Percentiles rank a stretch among this genome's conserved stretches.
phyloP scores from a whole-genome alignment of 2,888 invertebrate genomes.

The Phengaris arion region DNA sequence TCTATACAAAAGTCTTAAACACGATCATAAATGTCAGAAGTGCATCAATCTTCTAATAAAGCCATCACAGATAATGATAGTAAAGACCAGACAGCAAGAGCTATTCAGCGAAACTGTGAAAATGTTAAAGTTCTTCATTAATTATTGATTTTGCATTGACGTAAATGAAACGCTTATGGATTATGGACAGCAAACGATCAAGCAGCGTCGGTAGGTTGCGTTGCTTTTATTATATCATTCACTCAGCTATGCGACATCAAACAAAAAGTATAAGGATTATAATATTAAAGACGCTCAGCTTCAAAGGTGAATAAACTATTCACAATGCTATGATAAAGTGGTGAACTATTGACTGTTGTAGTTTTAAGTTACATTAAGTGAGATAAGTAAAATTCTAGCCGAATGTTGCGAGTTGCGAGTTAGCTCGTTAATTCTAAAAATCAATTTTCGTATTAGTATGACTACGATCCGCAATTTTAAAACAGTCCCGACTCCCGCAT shows the following conservation, averaged over 20 bases:
- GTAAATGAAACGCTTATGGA: conserved; percentile 15
- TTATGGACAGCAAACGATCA: not conserved
- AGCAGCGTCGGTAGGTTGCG: not conserved
- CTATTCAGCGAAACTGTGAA: not conserved
- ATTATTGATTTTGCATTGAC: conserved; percentile 5
- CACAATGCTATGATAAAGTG: conserved; percentile 12
- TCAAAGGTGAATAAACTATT: conserved; percentile 23
- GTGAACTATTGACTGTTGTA: conserved; percentile 24
- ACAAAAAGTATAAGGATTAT: conserved; percentile 21
- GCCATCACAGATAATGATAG: not conserved
- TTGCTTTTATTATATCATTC: conserved; percentile 4
- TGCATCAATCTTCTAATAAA: not conserved
- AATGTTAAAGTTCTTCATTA: conserved; percentile 8
- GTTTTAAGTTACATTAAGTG: not conserved
- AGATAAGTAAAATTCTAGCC: not conserved
- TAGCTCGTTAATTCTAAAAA: not conserved
- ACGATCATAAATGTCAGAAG: not conserved
- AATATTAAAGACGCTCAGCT: conserved; percentile 11
- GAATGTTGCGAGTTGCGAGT: not conserved
- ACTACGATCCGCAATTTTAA: not conserved
- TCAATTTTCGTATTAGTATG: not conserved
- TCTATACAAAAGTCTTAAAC: not conserved
- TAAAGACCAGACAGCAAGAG: not conserved
- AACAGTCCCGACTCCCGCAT: too few relatives aligned
- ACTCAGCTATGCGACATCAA: not conserved